Evolutionary conservation across 2,888 invertebrate species (phyloP), one percentile per base, ranked within the genome.

Genomic region (Pollenia angustigena): DNA sequence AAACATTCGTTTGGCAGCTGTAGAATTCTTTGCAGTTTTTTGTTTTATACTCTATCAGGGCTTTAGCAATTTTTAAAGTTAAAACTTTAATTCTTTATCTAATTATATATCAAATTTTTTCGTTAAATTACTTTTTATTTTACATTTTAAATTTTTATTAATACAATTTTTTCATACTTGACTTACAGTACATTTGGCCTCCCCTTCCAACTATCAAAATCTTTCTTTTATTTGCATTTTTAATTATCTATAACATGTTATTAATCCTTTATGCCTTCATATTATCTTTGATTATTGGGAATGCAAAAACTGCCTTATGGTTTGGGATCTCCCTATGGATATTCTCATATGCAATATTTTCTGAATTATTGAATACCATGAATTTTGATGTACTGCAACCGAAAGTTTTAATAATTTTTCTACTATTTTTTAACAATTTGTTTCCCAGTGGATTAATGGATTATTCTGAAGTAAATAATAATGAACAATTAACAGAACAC

Each of bases 351-450:
- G 89, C 90, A 2, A 80, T 90, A 4, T 92, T 91, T 74, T 82
- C 90, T 1, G 84, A 90, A 8, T 80, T 91, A 1, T 44, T 91
- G 14, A 88, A 89, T 10, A 56, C 44, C 85, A 87, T 32, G 81
- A 88, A 89, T 44, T 87, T 72, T 72, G 85, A 18, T 12, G 50
- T 71, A 82, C 84, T 83, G 14, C 40, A 52, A 81, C 46, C 54
- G 1, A 64, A 80, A 62, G 76, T 90, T 0, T 76, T 89, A 10
- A 81, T 90, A 18, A 89, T 90, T 68, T 85, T 90, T 60, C 23
- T 88, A 10, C 0, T 85, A 11, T 92, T 92, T 72, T 90, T 90
- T 50, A 90, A 89, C 68, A 91, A 91, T 79, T 88, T 90, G 11
- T 78, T 90, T 62, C 87, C 89, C 3, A 90, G 87, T 64, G 88